Base-by-base conservation (phyloP, 2,797 vertebrate genomes). In the Pampus argenteus region DNA sequence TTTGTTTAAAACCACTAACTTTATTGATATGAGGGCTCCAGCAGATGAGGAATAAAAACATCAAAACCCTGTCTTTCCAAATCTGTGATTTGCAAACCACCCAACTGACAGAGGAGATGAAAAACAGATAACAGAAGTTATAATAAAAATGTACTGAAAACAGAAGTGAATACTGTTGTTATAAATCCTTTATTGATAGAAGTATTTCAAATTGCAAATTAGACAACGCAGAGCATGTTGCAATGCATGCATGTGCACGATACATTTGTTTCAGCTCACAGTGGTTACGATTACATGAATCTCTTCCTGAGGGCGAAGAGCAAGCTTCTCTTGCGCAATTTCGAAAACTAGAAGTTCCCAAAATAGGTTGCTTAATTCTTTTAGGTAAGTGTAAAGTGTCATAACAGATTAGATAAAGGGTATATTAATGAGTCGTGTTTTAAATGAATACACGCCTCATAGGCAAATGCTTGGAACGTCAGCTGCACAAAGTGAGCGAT, bases 161-260 rank as follows among this genome's bases (percentile, higher is more conserved):
- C 31, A 45, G 4, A 20, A 18, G 0, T 57, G 11, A 34, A 36
- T 20, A 56, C 2, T 25, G 14, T 79, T 77, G 68, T 83, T 85
- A 77, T 50, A 81, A 87, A 86, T 66, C 55, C 44, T 84, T 89
- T 90, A 84, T 89, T 86, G 17, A 60, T 47, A n/a, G 10, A 82
- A 71, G 34, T 42, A 62, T 56, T 72, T 75, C 31, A 86, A 83
- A 81, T 66, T 66, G 56, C 28, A 85, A 66, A 83, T 58, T 34
- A 67, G 49, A 76, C 61, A 81, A 64, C 5, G 5, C 42, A 64
- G 54, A 75, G 36, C 62, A 57, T 68, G 61, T 50, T 83, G 23
- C 62, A 66, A 76, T 78, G 49, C 50, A 66, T 29, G n/a, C 50
- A 61, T 65, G 45, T 74, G 54, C 29, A 66, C 48, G 26, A 47